Evolutionary conservation across 2,888 invertebrate genomes (phyloP).

Genomic region (Mythimna pallens): DNA sequence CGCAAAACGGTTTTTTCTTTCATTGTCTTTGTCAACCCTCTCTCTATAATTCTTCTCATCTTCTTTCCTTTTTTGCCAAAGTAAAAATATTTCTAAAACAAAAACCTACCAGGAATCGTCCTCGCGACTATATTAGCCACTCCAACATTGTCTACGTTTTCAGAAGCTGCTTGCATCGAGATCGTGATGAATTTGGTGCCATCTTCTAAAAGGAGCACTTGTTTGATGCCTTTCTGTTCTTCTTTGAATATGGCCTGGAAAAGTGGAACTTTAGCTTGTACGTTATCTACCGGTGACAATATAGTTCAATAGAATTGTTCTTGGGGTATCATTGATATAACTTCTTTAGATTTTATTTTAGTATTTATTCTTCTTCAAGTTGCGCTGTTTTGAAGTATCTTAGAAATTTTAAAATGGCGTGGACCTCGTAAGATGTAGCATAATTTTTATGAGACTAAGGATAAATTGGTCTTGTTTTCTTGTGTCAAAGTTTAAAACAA

Average conservation of each 20-base stretch:
- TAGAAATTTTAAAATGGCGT: too few species aligned
- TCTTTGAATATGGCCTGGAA: conserved; percentile 94
- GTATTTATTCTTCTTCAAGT: too few species aligned
- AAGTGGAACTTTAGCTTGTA: neutral
- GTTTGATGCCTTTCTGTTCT: conserved; percentile 95
- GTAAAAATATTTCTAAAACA: neutral
- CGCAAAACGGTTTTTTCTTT: neutral
- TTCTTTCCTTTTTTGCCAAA: neutral
- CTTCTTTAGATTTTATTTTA: too few species aligned
- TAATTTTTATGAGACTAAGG: too few species aligned
- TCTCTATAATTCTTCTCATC: neutral
- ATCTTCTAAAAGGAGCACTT: conserved; percentile 93
- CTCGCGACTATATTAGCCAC: conserved; percentile 93
- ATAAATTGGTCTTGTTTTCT: too few species aligned
- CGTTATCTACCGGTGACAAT: too few species aligned
- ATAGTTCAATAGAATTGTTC: too few species aligned
- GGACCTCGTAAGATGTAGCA: too few species aligned
- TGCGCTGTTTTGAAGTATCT: too few species aligned
- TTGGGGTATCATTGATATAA: too few species aligned
- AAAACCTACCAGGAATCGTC: conserved; percentile 92
- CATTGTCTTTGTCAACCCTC: too few species aligned
- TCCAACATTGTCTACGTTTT: conserved; percentile 92
- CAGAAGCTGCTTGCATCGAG: conserved; percentile 91
- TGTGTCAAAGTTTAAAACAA: too few species aligned
- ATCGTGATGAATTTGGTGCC: conserved; percentile 94